Percentiles rank a stretch among this genome's conserved stretches.
These are phyloP conservation scores for Rhadina sibilatrix DNA, from an alignment of 2,113 vertebrate genomes.

Conservation along the genomic window DNA sequence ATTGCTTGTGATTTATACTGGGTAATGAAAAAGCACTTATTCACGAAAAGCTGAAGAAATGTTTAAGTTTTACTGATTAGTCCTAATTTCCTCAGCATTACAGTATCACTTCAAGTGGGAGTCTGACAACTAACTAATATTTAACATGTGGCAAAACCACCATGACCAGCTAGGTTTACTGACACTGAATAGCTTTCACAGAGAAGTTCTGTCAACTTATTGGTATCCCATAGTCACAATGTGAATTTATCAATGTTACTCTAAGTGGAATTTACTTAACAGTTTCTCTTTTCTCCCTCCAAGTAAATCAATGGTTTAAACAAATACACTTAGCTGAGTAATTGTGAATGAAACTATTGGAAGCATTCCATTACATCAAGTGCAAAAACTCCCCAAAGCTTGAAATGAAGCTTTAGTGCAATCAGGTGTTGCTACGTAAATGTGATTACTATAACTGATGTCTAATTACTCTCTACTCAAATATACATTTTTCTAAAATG, in stretches of 20 bases:
- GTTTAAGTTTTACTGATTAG: not conserved
- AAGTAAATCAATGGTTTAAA: not conserved
- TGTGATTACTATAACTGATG: not conserved
- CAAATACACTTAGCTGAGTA: not conserved
- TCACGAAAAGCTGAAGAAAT: not conserved
- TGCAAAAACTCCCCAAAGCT: not conserved
- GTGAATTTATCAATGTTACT: not conserved
- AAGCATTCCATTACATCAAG: not conserved
- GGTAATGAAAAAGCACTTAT: not conserved
- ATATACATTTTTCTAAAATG: not conserved
- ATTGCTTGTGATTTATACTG: not conserved
- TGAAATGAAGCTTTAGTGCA: not conserved
- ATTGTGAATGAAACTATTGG: not conserved
- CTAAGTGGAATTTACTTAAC: not conserved
- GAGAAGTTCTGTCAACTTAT: not conserved
- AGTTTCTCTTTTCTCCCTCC: not conserved
- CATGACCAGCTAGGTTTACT: not conserved
- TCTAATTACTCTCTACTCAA: not conserved
- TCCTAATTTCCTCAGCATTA: not conserved
- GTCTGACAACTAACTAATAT: not conserved
- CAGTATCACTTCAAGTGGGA: not conserved
- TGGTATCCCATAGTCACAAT: not conserved
- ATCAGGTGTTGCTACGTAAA: not conserved
- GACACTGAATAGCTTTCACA: not conserved
- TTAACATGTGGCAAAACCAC: not conserved